Conservation (phyloP, 2,797 vertebrate species). For the Poeciliopsis turneri region DNA sequence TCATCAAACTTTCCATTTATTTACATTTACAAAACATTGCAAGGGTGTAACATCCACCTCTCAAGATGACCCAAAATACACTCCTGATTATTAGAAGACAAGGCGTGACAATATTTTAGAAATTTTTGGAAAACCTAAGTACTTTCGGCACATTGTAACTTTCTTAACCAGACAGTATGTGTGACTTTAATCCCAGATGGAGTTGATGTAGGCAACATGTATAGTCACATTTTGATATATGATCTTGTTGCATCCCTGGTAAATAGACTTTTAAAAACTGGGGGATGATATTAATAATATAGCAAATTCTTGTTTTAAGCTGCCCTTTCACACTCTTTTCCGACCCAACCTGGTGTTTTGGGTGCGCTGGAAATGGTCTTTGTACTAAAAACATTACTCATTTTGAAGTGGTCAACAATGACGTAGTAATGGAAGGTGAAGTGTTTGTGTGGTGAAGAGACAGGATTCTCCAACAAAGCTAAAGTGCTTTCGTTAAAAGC, state of each 20-base stretch:
- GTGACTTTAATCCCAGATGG: no score
- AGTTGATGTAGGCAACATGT: no score
- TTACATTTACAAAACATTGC: not conserved
- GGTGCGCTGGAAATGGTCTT: not conserved
- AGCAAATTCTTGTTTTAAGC: not conserved
- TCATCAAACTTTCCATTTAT: not conserved
- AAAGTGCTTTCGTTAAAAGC: not conserved
- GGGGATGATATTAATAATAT: not conserved
- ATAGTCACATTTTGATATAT: not conserved
- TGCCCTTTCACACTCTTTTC: not conserved
- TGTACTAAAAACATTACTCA: not conserved
- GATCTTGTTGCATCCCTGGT: slow-evolving; percentile 1
- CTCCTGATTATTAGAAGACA: not conserved
- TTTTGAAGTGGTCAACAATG: not conserved
- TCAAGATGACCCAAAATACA: not conserved
- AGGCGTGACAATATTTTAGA: not conserved
- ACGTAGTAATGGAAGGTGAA: not conserved
- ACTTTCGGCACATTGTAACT: no score
- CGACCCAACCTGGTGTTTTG: not conserved
- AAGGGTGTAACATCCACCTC: not conserved
- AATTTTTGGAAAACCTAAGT: not conserved
- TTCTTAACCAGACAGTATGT: no score
- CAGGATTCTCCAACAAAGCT: not conserved
- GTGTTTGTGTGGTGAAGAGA: not conserved
- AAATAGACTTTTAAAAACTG: slow-evolving; percentile 5